Base-by-base conservation (phyloP, 2,113 vertebrate species). In the Lepus timidus region DNA sequence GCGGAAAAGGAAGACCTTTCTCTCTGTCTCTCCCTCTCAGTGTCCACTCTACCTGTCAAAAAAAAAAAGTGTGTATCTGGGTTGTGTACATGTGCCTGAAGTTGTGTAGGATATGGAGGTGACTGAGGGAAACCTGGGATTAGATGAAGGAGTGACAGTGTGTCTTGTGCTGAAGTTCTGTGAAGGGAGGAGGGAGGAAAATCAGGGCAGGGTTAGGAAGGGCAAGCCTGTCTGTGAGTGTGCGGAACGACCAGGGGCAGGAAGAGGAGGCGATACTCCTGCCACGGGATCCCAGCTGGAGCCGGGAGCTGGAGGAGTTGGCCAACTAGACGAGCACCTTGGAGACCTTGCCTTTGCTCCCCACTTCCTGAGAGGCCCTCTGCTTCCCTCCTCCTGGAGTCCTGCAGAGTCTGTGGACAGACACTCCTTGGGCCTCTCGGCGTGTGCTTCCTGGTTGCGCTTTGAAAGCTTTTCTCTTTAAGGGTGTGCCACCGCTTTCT, bases 301-400 rank as follows among this genome's bases (percentile, higher is more conserved):
- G 27, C 52, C 80, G n/a, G 49, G 27, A 85, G 68, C 31, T 76
- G 36, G 1, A 62, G 55, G 36, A 83, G 19, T n/a, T 74, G 61
- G 33, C 88, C 78, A 74, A 31, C 73, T 67, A 70, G 64, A 71
- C 80, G 9, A 85, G 81, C 49, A 84, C 71, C 67, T 20, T 20
- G 49, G 12, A 93, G 90, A 95, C 68, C 73, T 97, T 90, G 75
- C 39, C 81, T 95, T 90, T 16, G 8, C 73, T 91, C 61, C 33
- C 58, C 14, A 14, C 55, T 85, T 86, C 49, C 19, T 31, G 68
- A 51, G 73, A 25, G 8, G 17, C 33, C 10, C 25, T 22, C 29
- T 12, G 3, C 22, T 70, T 87, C 33, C 12, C 31, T 51, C 49
- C 31, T 49, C 7, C 23, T 33, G 27, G 52, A 61, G 29, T 90